Evolutionary conservation across 2,113 vertebrate genomes (phyloP), one percentile per base, ranked within the genome.

Genomic region (Sylvietta virens): DNA sequence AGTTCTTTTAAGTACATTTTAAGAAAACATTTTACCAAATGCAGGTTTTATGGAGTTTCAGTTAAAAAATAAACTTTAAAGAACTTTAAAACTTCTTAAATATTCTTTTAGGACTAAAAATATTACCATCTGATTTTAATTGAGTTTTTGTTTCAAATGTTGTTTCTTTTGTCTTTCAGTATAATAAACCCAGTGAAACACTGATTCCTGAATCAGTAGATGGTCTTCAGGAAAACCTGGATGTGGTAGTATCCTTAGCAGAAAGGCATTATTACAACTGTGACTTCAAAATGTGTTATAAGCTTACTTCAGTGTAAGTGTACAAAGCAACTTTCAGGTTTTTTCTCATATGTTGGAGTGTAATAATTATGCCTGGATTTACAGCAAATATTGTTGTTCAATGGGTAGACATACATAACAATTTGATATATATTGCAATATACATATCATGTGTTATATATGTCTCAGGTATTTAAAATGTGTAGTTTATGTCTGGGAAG

Each of bases 191-290:
- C 44, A 99, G 99, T 98, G 99, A 99, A 94, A 98, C 99, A 50
- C 90, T 98, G 94, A 98, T 99, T 91, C 99, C 99, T 28, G 98
- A 99, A 82, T 98, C 98, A 83, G 96, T 98, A 90, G 98, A 99
- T 76, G 99, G 99, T 93, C 98, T 99, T 88, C 99, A 99, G 90
- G 99, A 99, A 93, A 99, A 99, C 94, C 95, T 99, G 98, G 99
- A 99, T 97, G 99, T 99, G 39, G 99, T 99, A 3, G 99, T 99
- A 85, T 99, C 99, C 81, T 98, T 99, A 92, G 99, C 99, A 86
- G 99, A 99, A 98, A 98, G 99, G 76, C 99, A 99, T 98, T 99
- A 99, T 97, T 99, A 99, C 97, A 99, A 99, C 98, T 99, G 99
- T 97, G 98, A 98, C 84, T 99, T 99, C 97, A 99, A 99, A 97